Conservation (phyloP, 37 sponge, comb jelly and placozoan species). For the Corticium candelabrum region DNA sequence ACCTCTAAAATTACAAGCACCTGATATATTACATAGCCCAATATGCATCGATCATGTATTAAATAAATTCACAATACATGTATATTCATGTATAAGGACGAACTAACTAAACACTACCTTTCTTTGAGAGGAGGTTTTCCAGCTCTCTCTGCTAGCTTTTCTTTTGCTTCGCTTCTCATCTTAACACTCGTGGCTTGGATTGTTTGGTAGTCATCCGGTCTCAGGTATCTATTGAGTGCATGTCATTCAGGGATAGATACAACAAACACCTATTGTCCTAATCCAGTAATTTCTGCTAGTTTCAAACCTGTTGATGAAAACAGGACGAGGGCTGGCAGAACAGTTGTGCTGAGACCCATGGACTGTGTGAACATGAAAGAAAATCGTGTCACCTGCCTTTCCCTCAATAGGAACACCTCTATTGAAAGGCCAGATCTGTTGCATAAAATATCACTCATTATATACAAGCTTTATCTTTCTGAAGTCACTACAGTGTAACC, state of each 20-base stretch:
- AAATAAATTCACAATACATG: neutral
- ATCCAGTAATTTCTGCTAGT: neutral
- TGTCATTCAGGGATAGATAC: too few relatives aligned
- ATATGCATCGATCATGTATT: too few relatives aligned
- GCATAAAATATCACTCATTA: too few relatives aligned
- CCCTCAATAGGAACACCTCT: conserved; percentile 17
- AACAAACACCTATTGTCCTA: neutral
- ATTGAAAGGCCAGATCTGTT: conserved; percentile 12
- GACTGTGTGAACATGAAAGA: conserved; percentile 15
- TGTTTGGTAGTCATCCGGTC: neutral
- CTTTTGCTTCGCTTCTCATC: neutral
- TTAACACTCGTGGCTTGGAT: neutral
- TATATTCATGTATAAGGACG: too few relatives aligned
- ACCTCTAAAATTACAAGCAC: too few relatives aligned
- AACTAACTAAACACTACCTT: too few relatives aligned
- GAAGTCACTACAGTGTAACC: too few relatives aligned
- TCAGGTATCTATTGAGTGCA: neutral
- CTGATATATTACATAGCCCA: too few relatives aligned
- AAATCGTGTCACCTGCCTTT: conserved; percentile 22
- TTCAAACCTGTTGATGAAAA: conserved; percentile 14
- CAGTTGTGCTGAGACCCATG: conserved; percentile 23
- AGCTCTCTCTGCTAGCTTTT: too few relatives aligned
- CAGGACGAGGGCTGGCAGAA: conserved; percentile 11
- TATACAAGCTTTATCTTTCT: too few relatives aligned
- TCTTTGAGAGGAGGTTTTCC: too few relatives aligned